phyloP scores from a whole-genome alignment of 2,797 vertebrate species.

The Lophotriccus pileatus region DNA sequence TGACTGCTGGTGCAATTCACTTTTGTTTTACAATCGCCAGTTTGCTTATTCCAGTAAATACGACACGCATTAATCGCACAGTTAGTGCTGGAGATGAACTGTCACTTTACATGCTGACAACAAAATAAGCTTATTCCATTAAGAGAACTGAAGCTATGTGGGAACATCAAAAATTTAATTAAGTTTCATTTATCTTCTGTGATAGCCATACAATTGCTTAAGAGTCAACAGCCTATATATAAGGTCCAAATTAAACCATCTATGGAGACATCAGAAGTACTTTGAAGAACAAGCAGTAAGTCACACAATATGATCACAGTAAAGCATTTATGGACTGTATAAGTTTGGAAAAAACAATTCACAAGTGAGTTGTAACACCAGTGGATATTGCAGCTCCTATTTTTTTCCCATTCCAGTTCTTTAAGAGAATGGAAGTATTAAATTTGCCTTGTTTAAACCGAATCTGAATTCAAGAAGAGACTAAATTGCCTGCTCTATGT shows the following conservation, averaged over 20 bases:
- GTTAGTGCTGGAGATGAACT: neutral
- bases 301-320: neutral
- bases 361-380: neutral
- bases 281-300: neutral
- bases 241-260: neutral
- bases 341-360: neutral
- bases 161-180: neutral
- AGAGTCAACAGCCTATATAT: neutral
- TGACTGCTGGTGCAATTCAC: neutral
- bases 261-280: neutral
- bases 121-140: neutral
- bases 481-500: neutral
- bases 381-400: rapidly evolving
- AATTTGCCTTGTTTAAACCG: neutral
- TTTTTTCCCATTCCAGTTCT: neutral
- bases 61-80: rapidly evolving
- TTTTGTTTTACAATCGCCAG: neutral
- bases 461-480: neutral
- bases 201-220: neutral
- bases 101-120: neutral
- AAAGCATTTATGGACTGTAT: neutral
- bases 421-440: neutral
- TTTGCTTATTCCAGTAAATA: neutral
- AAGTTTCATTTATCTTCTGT: neutral
- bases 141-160: neutral